These are phyloP conservation scores for Apotomis capreana DNA, from an alignment of 2,888 invertebrate genomes.

Conservation along the genomic window DNA sequence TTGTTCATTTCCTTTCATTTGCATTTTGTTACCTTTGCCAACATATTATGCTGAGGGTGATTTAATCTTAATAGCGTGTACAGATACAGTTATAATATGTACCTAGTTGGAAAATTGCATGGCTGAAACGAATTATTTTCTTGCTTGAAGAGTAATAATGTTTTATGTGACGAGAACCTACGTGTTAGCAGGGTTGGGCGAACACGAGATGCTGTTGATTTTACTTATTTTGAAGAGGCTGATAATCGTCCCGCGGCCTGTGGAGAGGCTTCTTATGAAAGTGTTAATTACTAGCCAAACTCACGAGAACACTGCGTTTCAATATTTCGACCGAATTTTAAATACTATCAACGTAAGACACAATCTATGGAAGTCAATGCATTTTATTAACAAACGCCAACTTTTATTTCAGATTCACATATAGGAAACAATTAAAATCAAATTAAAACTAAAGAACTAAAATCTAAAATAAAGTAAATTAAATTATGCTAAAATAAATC, in stretches of 20 bases:
- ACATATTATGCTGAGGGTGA: slow-evolving; percentile 40
- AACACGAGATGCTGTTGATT: slow-evolving; percentile 57
- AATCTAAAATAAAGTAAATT: too few relatives aligned
- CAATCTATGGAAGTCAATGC: too few relatives aligned
- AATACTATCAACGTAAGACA: background rate
- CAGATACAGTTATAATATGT: slow-evolving; percentile 28
- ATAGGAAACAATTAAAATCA: too few relatives aligned
- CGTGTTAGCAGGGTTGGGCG: slow-evolving; percentile 9
- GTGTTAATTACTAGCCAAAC: slow-evolving; percentile 66
- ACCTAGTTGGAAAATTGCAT: slow-evolving; percentile 23
- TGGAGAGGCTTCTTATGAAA: slow-evolving; percentile 60
- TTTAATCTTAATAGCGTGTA: slow-evolving; percentile 37
- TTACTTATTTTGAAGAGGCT: slow-evolving; percentile 59
- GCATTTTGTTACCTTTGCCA: slow-evolving; percentile 43
- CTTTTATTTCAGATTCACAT: too few relatives aligned
- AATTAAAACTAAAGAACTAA: too few relatives aligned
- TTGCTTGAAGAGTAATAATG: slow-evolving; percentile 6
- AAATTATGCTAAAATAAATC: too few relatives aligned
- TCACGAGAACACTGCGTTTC: slow-evolving; percentile 47
- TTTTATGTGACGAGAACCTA: slow-evolving; percentile 1
- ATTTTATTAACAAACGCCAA: too few relatives aligned
- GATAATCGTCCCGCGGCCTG: slow-evolving; percentile 61
- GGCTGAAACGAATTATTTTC: slow-evolving; percentile 6
- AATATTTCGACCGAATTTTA: background rate
- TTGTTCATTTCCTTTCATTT: slow-evolving; percentile 42